Base-by-base conservation (phyloP, 2,888 invertebrate genomes). In the Stenchaetothrips biformis region DNA sequence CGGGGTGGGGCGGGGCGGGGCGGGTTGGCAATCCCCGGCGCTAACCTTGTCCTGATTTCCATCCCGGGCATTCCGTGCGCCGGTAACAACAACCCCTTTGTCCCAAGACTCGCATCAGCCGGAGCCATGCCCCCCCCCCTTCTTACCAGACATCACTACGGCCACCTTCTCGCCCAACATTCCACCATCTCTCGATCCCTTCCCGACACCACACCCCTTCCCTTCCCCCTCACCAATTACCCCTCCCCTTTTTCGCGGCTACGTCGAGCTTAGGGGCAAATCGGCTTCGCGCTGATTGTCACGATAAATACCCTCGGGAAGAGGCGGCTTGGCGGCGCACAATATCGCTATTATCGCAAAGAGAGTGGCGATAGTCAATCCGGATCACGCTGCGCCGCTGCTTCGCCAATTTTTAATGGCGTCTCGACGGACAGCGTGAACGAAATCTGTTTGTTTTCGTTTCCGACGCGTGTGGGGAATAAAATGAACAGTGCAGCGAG, bases 191-290 rank as follows among this genome's bases (percentile, higher is more conserved):
- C n/a, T n/a, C n/a, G n/a, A n/a, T n/a, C 4, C 25, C 78, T 80
- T 37, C 37, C 81, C 78, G 78, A 74, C 77, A 77, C 77, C 78
- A 77, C 81, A 80, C 81, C 78, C n/a, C 77, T 16, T 16, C 78
- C 77, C 47, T 7, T n/a, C n/a, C n/a, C n/a, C n/a, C n/a, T n/a
- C n/a, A n/a, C n/a, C n/a, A n/a, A n/a, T n/a, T n/a, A n/a, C n/a
- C 78, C 78, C 79, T n/a, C 79, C 37, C 81, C 78, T 79, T 78
- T 77, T 48, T 67, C 77, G 48, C 47, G 49, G n/a, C 62, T 79
- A 16, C 67, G 80, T 82, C 81, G 83, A 81, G 37, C 37, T 37
- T 37, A 83, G 83, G 83, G 83, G 48, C 80, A 21, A 67, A 67
- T 67, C 67, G 67, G 67, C 67, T 67, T 67, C 21, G 9, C 67